Percentiles rank a stretch among this genome's conserved stretches.
These are phyloP conservation scores for Escarpia spicata DNA, from an alignment of 2,888 invertebrate species.

Conservation along the genomic window DNA sequence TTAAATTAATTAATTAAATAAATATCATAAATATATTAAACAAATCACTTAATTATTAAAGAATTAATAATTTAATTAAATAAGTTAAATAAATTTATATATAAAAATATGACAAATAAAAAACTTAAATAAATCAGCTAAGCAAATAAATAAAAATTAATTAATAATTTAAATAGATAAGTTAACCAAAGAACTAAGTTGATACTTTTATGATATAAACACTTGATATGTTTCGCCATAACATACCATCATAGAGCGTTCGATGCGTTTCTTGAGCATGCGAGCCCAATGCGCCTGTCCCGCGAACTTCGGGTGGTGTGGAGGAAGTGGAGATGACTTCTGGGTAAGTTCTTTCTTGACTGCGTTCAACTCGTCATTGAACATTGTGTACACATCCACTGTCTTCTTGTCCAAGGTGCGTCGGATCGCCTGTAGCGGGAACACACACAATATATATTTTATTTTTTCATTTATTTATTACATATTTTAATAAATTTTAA, in stretches of 20 bases:
- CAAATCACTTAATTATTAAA: no score
- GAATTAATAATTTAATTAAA: no score
- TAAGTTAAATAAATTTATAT: no score
- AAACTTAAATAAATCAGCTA: neutral
- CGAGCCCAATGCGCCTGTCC: slow-evolving; percentile 78
- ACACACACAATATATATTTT: neutral
- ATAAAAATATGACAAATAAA: neutral
- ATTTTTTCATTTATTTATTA: neutral
- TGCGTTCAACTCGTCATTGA: slow-evolving; percentile 79
- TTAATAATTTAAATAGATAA: no score
- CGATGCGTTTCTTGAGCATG: slow-evolving; percentile 73
- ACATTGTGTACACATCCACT: slow-evolving; percentile 74
- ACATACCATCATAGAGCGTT: slow-evolving; percentile 61
- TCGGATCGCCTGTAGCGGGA: slow-evolving; percentile 57
- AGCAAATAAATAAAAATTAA: no score
- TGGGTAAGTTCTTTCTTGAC: slow-evolving; percentile 74
- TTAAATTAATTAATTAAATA: neutral
- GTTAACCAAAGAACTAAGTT: no score
- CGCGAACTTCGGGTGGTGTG: slow-evolving; percentile 77
- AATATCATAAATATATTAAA: no score
- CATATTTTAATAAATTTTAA: neutral
- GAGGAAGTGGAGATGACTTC: slow-evolving; percentile 64
- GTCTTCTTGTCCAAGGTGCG: slow-evolving; percentile 70
- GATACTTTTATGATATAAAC: no score
- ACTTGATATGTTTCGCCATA: slow-evolving; percentile 20